Evolutionary conservation across 2,113 vertebrate species (phyloP).

Genomic region (Pluvialis apricaria): DNA sequence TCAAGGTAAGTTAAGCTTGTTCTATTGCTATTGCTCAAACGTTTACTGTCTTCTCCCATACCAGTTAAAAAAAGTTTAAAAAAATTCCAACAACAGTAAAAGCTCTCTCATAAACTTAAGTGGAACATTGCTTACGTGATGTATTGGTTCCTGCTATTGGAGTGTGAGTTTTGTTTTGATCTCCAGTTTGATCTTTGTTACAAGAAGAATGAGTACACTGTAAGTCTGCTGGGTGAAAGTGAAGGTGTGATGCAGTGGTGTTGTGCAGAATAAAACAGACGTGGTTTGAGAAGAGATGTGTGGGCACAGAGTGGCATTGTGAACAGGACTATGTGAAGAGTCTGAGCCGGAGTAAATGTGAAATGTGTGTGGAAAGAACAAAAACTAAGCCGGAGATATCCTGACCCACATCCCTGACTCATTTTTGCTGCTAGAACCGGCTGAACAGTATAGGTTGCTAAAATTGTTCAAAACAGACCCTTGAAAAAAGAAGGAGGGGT

Average conservation of each 20-base stretch:
- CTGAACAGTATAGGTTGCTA: neutral
- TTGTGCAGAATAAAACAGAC: neutral
- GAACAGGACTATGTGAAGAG: neutral
- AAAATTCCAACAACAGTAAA: neutral
- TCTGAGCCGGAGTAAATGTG: neutral
- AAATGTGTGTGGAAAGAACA: neutral
- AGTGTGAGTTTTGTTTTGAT: neutral
- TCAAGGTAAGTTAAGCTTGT: conserved; percentile 83
- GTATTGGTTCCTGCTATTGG: neutral
- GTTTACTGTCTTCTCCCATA: neutral
- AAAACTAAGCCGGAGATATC: neutral
- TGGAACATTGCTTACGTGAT: neutral
- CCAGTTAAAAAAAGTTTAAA: neutral
- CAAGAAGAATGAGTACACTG: neutral
- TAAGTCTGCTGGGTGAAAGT: neutral
- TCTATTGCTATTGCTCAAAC: neutral
- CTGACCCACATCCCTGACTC: neutral
- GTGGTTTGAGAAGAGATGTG: neutral
- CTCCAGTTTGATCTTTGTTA: too few relatives aligned
- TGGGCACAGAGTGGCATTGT: neutral
- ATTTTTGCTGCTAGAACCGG: neutral
- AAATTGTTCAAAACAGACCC: neutral
- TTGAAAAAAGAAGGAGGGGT: neutral
- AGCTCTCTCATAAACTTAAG: neutral
- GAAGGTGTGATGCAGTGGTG: neutral